A percentile compares a stretch with the other conserved stretches of the same genome.
These are phyloP conservation scores for Pediacus dermestoides DNA, from an alignment of 2,888 invertebrate species.

Conservation along the genomic window DNA sequence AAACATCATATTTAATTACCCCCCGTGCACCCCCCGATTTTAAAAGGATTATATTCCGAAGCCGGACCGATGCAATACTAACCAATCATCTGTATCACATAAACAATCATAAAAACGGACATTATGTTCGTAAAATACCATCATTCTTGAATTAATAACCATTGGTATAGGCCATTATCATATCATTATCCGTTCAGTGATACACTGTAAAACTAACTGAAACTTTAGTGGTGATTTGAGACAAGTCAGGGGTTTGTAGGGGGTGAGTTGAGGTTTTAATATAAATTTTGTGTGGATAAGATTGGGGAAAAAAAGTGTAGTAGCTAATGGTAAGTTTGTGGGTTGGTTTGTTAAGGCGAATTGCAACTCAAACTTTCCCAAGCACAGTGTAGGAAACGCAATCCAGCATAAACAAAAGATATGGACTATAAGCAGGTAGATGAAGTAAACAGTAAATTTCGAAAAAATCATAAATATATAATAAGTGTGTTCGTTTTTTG, in stretches of 20 bases:
- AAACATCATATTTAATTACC: conserved; percentile 46
- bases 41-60: conserved; percentile 33
- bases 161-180: conserved; percentile 44
- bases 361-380: background rate
- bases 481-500: conserved; percentile 42
- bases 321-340: no score
- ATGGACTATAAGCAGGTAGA: conserved; percentile 34
- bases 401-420: conserved; percentile 33
- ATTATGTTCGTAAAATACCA: conserved; percentile 49
- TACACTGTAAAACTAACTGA: conserved; percentile 33
- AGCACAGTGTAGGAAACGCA: conserved; percentile 34
- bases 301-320: no score
- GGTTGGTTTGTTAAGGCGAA: no score
- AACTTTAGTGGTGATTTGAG: no score
- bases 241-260: no score
- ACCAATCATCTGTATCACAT: conserved; percentile 52
- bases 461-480: conserved; percentile 44
- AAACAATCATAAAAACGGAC: conserved; percentile 51
- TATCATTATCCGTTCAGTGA: conserved; percentile 36
- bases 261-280: no score
- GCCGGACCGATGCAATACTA: conserved; percentile 40
- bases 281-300: no score
- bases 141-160: conserved; percentile 49
- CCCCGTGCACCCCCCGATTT: conserved; percentile 6
- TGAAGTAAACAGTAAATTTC: conserved; percentile 33